Evolutionary conservation across 2,113 vertebrate species (phyloP).

Genomic region (Sminthopsis crassicaudata): DNA sequence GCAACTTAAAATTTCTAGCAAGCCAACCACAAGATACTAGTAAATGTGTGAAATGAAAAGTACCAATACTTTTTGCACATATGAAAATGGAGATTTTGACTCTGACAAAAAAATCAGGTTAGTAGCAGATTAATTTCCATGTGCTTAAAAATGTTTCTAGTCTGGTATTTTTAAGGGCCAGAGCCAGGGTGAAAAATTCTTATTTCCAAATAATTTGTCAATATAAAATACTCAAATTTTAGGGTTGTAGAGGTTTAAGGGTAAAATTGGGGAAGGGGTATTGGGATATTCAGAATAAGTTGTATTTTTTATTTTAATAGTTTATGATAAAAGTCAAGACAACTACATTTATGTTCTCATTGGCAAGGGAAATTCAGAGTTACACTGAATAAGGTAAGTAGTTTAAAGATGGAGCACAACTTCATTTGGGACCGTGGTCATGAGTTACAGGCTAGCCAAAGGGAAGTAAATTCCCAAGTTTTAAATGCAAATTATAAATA

Average conservation of each 20-base stretch:
- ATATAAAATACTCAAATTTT: constrained; percentile 35
- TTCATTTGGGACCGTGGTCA: constrained; percentile 34
- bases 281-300: background rate
- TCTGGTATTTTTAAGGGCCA: constrained; percentile 75
- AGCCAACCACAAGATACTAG: constrained; percentile 36
- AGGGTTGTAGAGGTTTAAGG: constrained; percentile 24
- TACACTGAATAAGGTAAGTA: constrained; percentile 84
- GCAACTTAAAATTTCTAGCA: constrained; percentile 34
- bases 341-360: constrained; percentile 55
- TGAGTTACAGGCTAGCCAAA: constrained; percentile 60
- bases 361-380: constrained; percentile 60
- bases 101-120: constrained; percentile 69
- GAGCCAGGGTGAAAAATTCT: constrained; percentile 70
- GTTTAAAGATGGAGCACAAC: constrained; percentile 65
- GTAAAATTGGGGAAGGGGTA: constrained; percentile 20
- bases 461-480: constrained; percentile 36
- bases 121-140: constrained; percentile 78
- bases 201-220: constrained; percentile 61
- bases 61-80: constrained; percentile 84
- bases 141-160: constrained; percentile 84
- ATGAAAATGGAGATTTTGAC: constrained; percentile 69
- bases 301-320: constrained; percentile 50
- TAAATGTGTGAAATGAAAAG: constrained; percentile 78
- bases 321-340: constrained; percentile 52
- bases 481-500: background rate